Percentiles rank a stretch among this genome's conserved stretches.
phyloP scores from a whole-genome alignment of 2,113 vertebrate species.

The Hipposideros armiger region DNA sequence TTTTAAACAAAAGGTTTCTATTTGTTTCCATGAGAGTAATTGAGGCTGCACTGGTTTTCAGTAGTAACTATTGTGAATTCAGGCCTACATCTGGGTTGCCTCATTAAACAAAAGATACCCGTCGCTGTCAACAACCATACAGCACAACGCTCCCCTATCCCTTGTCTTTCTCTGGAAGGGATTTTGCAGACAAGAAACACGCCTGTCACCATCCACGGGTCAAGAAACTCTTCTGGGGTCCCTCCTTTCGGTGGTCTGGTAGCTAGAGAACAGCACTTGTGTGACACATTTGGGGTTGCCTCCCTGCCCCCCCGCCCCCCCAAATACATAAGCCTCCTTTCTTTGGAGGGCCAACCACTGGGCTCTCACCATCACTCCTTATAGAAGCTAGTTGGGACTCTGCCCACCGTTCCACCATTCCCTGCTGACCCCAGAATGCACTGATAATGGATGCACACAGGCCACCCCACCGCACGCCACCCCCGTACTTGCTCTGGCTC shows the following conservation, averaged over 20 bases:
- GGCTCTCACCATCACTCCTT: neutral
- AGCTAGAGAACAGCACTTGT: neutral
- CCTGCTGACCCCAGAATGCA: neutral
- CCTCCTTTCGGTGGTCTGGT: slow-evolving; percentile 10
- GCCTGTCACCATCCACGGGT: slow-evolving; percentile 52
- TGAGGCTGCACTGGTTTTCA: slow-evolving; percentile 45
- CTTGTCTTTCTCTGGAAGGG: slow-evolving; percentile 58
- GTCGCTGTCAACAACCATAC: slow-evolving; percentile 70
- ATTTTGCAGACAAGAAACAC: slow-evolving; percentile 56
- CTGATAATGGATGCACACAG: neutral
- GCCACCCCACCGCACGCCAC: neutral
- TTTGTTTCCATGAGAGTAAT: slow-evolving; percentile 60
- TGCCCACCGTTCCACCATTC: slow-evolving; percentile 31
- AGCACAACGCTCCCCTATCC: neutral
- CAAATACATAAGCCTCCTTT: neutral
- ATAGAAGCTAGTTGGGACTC: neutral
- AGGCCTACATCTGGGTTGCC: slow-evolving; percentile 74
- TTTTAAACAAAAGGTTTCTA: slow-evolving; percentile 79
- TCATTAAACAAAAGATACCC: slow-evolving; percentile 78
- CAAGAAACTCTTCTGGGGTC: slow-evolving; percentile 62
- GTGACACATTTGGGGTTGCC: slow-evolving; percentile 41
- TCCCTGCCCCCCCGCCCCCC: neutral
- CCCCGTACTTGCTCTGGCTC: neutral
- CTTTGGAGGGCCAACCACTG: neutral
- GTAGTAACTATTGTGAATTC: slow-evolving; percentile 69